Percentiles rank a stretch among this genome's conserved stretches.
phyloP scores from a whole-genome alignment of 2,113 vertebrate genomes.

The Turdus rufiventris region DNA sequence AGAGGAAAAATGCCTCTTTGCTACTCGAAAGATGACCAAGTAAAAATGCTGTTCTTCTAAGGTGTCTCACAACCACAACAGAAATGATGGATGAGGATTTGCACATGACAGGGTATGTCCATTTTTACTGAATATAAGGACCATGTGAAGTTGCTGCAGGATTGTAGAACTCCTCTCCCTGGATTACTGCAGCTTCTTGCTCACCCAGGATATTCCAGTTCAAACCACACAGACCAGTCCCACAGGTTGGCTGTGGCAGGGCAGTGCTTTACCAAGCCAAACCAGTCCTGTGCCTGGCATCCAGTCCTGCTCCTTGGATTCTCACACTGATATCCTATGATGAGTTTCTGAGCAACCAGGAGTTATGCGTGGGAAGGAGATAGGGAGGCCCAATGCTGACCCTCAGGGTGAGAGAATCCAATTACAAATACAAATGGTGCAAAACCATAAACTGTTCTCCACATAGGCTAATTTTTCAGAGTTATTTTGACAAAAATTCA shows the following conservation, averaged over 20 bases:
- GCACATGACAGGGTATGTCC: background rate
- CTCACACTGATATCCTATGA: background rate
- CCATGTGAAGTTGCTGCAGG: background rate
- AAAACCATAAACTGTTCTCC: background rate
- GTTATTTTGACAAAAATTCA: background rate
- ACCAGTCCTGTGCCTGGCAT: fast-evolving
- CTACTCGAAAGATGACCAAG: background rate
- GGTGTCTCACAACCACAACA: background rate
- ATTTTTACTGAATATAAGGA: background rate
- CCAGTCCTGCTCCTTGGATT: background rate
- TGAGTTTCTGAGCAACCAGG: background rate
- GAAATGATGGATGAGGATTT: background rate
- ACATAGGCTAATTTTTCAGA: background rate
- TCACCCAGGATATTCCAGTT: background rate
- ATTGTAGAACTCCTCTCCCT: background rate
- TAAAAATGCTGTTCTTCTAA: fast-evolving
- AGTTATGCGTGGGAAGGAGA: background rate
- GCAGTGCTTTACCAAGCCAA: background rate
- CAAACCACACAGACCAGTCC: background rate
- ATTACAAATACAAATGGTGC: background rate
- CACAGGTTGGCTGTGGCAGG: background rate
- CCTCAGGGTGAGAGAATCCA: background rate
- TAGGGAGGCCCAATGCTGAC: background rate
- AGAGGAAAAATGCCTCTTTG: background rate
- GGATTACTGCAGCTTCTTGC: background rate